These are phyloP conservation scores for Electrona antarctica DNA, from an alignment of 2,113 vertebrate species.

Conservation along the genomic window DNA sequence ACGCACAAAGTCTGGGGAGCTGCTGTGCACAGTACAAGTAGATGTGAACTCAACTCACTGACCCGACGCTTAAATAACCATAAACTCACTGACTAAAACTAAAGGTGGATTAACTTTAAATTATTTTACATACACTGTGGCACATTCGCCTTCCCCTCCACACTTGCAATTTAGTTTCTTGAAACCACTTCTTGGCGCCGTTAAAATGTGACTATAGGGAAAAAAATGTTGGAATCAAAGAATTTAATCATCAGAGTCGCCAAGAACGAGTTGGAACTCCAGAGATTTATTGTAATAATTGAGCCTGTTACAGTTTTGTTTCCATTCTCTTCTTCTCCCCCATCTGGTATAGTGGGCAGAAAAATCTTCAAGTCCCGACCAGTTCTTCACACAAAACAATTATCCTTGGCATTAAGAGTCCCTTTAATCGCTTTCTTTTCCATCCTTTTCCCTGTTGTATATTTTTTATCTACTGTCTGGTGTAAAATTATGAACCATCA, in stretches of 20 bases:
- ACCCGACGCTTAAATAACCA: slow-evolving; percentile 25
- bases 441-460: slow-evolving; percentile 34
- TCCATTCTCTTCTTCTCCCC: neutral
- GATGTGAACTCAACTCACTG: slow-evolving; percentile 32
- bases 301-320: slow-evolving; percentile 40
- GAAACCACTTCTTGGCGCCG: slow-evolving; percentile 8
- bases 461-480: too few relatives aligned
- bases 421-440: slow-evolving; percentile 43
- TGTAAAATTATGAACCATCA: too few relatives aligned
- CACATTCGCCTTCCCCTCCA: neutral
- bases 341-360: slow-evolving; percentile 18
- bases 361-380: slow-evolving; percentile 22
- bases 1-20: slow-evolving; percentile 23
- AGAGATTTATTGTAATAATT: slow-evolving; percentile 51
- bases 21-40: slow-evolving; percentile 11
- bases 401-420: slow-evolving; percentile 31
- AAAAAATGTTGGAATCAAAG: neutral
- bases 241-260: neutral
- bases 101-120: neutral
- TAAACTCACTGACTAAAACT: slow-evolving; percentile 21
- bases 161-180: slow-evolving; percentile 6
- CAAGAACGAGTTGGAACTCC: slow-evolving; percentile 22
- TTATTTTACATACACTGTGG: too few relatives aligned
- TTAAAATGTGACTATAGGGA: neutral
- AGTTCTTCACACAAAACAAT: slow-evolving; percentile 18